These are phyloP conservation scores for Patella depressa DNA, from an alignment of 2,888 invertebrate genomes.

Conservation along the genomic window DNA sequence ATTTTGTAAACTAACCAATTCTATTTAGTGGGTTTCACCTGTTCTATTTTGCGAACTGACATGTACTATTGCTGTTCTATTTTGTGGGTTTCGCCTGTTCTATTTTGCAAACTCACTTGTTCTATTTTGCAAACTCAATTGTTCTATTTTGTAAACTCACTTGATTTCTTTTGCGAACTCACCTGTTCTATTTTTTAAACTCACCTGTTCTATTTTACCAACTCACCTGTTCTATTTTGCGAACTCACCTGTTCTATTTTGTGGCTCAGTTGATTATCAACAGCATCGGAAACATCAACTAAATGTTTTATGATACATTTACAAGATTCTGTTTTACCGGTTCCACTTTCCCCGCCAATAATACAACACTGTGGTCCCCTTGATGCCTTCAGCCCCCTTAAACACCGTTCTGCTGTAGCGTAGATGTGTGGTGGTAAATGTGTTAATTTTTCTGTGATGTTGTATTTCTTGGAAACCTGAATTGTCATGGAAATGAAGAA, in stretches of 20 bases:
- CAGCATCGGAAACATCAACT: constrained; percentile 46
- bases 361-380: constrained; percentile 64
- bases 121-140: no score
- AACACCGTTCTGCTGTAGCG: constrained; percentile 61
- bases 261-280: constrained; percentile 50
- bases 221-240: background rate
- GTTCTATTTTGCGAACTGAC: no score
- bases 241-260: constrained; percentile 47
- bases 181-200: no score
- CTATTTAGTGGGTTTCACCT: background rate
- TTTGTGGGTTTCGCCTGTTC: no score
- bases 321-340: constrained; percentile 64
- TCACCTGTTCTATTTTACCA: background rate
- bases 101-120: no score
- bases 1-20: constrained; percentile 39
- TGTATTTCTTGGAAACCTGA: constrained; percentile 48
- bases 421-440: constrained; percentile 64
- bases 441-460: constrained; percentile 19
- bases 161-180: no score
- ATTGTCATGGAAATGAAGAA: constrained; percentile 5
- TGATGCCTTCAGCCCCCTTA: constrained; percentile 48
- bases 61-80: no score
- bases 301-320: constrained; percentile 62
- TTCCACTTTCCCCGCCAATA: constrained; percentile 68
- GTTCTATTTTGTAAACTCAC: no score